phyloP scores from a whole-genome alignment of 2,797 vertebrate genomes.

The Ispidina picta region DNA sequence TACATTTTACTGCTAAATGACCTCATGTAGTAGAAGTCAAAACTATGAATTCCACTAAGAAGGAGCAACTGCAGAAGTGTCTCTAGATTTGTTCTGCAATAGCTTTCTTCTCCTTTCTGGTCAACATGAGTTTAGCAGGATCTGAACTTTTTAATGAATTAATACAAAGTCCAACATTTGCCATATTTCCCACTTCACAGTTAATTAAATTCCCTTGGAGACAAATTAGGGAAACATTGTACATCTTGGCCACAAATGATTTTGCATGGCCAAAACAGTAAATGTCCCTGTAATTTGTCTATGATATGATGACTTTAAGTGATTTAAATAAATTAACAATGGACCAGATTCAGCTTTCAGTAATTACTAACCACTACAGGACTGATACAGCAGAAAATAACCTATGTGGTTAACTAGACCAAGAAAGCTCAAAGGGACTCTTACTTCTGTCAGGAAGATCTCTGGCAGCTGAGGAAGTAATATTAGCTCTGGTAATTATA shows the following conservation, averaged over 20 bases:
- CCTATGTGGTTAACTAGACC: slow-evolving; percentile 10
- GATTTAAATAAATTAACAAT: slow-evolving; percentile 64
- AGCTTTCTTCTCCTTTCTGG: not conserved
- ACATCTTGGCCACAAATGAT: not conserved
- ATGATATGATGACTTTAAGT: slow-evolving; percentile 61
- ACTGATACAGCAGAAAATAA: slow-evolving; percentile 7
- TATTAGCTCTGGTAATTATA: not conserved
- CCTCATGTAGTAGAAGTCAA: not conserved
- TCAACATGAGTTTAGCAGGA: not conserved
- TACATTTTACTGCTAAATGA: not conserved
- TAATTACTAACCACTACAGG: slow-evolving; percentile 28
- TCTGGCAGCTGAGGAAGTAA: not conserved
- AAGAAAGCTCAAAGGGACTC: not conserved
- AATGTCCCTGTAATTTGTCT: slow-evolving; percentile 24
- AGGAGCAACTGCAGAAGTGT: not conserved
- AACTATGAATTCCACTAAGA: not conserved
- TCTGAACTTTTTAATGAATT: slow-evolving; percentile 28
- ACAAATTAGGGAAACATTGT: slow-evolving; percentile 36
- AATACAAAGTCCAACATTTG: slow-evolving; percentile 10
- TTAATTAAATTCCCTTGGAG: slow-evolving; percentile 53
- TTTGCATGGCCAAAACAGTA: slow-evolving; percentile 13
- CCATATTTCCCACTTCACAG: slow-evolving; percentile 20
- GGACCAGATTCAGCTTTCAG: slow-evolving; percentile 28
- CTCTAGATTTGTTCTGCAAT: not conserved
- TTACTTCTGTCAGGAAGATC: not conserved